Percentiles rank a stretch among this genome's conserved stretches.
Evolutionary conservation across 1,140 invertebrate species (phyloP).

Genomic region (Archegozetes longisetosus): DNA sequence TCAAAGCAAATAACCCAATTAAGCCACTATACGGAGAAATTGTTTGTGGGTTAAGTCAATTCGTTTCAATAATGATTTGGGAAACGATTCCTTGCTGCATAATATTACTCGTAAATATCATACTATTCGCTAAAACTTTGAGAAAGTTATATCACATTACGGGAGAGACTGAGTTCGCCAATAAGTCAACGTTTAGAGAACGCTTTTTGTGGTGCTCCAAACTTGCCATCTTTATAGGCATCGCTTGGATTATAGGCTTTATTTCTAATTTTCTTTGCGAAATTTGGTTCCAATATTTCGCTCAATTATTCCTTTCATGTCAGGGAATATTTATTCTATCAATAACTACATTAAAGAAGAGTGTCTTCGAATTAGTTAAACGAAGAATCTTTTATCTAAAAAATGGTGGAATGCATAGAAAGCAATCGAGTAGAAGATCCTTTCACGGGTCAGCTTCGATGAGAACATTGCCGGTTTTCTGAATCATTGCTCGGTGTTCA

Average conservation of each 20-base stretch:
- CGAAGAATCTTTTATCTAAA: background rate
- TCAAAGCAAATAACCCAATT: slow-evolving; percentile 15
- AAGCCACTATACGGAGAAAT: slow-evolving; percentile 25
- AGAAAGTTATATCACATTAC: slow-evolving; percentile 22
- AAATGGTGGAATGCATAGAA: background rate
- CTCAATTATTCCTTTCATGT: background rate
- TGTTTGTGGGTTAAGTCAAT: slow-evolving; percentile 39
- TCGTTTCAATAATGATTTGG: slow-evolving; percentile 34
- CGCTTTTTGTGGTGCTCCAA: slow-evolving; percentile 35
- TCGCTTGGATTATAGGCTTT: slow-evolving; percentile 35
- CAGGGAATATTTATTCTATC: background rate
- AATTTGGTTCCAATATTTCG: background rate
- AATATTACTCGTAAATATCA: slow-evolving; percentile 32
- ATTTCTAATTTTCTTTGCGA: slow-evolving; percentile 21
- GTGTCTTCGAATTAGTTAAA: background rate
- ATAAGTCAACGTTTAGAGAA: slow-evolving; percentile 18
- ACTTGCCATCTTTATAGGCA: slow-evolving; percentile 33
- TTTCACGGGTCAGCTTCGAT: background rate
- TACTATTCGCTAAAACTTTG: slow-evolving; percentile 36
- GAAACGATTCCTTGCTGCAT: slow-evolving; percentile 35
- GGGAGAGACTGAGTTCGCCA: slow-evolving; percentile 16
- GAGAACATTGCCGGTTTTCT: background rate
- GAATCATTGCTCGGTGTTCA: background rate
- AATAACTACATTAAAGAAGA: background rate
- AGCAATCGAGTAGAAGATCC: background rate